Conservation (phyloP, 2,113 vertebrate species). For the Lethenteron camtschaticum region DNA sequence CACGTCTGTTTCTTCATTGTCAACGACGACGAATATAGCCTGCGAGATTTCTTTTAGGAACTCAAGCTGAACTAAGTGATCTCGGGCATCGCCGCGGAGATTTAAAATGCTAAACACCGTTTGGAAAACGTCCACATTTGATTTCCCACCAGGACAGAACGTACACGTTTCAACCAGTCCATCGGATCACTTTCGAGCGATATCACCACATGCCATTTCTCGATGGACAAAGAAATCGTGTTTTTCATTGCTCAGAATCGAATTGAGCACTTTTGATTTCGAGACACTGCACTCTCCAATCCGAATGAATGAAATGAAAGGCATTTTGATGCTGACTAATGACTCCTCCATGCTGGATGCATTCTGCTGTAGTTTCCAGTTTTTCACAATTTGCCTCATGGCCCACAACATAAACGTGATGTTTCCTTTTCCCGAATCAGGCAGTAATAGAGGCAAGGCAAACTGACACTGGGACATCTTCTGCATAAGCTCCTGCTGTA, state of each 20-base stretch:
- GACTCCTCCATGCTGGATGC: constrained; percentile 4
- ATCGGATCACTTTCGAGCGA: constrained; percentile 2
- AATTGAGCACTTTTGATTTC: constrained; percentile 6
- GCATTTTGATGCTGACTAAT: background rate
- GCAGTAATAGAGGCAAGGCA: constrained; percentile 7
- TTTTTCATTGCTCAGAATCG: constrained; percentile 3
- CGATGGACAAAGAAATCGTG: constrained; percentile 6
- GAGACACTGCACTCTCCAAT: background rate
- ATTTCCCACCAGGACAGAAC: background rate
- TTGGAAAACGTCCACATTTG: background rate
- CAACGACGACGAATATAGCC: background rate
- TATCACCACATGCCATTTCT: constrained; percentile 5
- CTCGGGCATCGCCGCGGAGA: background rate
- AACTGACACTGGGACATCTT: constrained; percentile 8
- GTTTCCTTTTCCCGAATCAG: background rate
- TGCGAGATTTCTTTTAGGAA: background rate
- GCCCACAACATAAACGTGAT: constrained; percentile 5
- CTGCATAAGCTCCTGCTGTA: constrained; percentile 6
- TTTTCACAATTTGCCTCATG: constrained; percentile 6
- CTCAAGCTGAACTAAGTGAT: background rate
- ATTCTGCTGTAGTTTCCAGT: constrained; percentile 5
- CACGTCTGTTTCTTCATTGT: too few species aligned
- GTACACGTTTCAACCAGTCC: background rate
- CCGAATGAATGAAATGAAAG: constrained; percentile 3
- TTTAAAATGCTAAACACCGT: background rate